Conservation (phyloP, 2,797 vertebrate genomes). For the Bovichtus diacanthus region DNA sequence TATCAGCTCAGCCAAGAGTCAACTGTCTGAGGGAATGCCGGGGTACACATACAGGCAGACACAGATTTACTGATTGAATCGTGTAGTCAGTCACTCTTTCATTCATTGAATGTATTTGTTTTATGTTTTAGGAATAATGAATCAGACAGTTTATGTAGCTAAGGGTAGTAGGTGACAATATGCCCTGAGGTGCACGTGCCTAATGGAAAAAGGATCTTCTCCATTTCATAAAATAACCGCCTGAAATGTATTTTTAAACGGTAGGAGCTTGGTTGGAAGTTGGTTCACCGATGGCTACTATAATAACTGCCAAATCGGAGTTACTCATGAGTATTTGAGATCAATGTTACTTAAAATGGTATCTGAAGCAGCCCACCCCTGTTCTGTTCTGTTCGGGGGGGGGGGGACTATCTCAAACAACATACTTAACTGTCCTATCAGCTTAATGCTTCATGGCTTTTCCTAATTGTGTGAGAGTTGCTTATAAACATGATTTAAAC, state of each 20-base stretch:
- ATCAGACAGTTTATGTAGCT: not conserved
- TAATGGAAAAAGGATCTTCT: not conserved
- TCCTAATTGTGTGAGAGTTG: not conserved
- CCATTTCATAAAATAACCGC: not conserved
- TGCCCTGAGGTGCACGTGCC: not conserved
- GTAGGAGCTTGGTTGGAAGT: not conserved
- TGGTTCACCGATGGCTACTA: too few relatives aligned
- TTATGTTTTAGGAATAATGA: not conserved
- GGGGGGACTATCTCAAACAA: not conserved
- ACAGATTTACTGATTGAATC: not conserved
- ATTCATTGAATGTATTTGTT: slow-evolving; percentile 30
- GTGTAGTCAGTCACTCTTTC: slow-evolving; percentile 1
- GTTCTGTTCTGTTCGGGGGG: not conserved
- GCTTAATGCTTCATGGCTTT: not conserved
- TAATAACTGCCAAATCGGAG: not conserved
- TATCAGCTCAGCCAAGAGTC: slow-evolving; percentile 55
- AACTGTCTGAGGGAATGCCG: slow-evolving; percentile 47
- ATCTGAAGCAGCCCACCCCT: not conserved
- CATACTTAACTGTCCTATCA: not conserved
- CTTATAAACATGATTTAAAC: not conserved
- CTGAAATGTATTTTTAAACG: not conserved
- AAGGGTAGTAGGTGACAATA: not conserved
- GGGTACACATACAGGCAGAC: not conserved
- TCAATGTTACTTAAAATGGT: not conserved
- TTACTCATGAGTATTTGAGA: not conserved